Evolutionary conservation across 2,113 vertebrate genomes (phyloP).

Genomic region (Erythrocebus patas): DNA sequence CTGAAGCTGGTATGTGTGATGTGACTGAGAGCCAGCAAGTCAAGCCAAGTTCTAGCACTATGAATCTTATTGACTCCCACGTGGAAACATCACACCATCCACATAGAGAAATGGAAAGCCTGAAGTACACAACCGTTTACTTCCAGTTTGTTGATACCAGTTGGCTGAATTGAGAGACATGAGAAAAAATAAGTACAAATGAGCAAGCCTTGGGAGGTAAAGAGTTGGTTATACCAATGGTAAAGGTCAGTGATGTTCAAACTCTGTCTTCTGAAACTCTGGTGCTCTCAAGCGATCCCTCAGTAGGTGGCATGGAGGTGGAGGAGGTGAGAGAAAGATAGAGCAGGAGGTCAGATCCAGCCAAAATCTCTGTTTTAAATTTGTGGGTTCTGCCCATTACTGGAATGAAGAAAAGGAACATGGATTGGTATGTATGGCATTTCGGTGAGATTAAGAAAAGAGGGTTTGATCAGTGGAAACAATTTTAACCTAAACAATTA

Average conservation of each 20-base stretch:
- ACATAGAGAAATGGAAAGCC: not conserved
- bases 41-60: not conserved
- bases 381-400: not conserved
- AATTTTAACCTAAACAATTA: not conserved
- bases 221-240: not conserved
- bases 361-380: not conserved
- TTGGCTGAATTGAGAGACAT: not conserved
- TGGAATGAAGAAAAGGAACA: not conserved
- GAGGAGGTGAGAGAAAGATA: not conserved
- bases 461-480: not conserved
- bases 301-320: not conserved
- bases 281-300: not conserved
- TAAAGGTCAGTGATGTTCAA: not conserved
- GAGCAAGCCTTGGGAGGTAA: not conserved
- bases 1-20: not conserved
- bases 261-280: not conserved
- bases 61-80: not conserved
- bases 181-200: not conserved
- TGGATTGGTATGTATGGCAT: not conserved
- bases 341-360: not conserved
- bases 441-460: not conserved
- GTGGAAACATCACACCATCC: not conserved
- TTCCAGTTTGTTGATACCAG: not conserved
- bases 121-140: not conserved
- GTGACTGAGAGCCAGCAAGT: not conserved